Evolutionary conservation across 2,888 invertebrate genomes (phyloP), one percentile per base, ranked within the genome.

Genomic region (Drosophila antonietae): DNA sequence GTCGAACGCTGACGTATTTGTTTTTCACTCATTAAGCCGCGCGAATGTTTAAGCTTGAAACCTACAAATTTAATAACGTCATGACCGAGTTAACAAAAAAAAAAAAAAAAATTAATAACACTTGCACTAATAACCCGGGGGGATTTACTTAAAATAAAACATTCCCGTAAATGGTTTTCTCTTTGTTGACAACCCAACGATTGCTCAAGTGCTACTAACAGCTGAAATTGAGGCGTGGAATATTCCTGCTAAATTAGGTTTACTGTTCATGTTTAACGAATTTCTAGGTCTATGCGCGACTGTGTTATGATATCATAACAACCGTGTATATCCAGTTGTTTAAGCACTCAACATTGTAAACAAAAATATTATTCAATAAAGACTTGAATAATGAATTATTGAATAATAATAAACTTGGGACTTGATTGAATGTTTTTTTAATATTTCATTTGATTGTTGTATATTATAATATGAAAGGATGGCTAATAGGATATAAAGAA

Each of bases 1-100:
- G 69, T 62, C 64, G 52, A 15, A 55, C 62, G 58, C 9, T 23
- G 53, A 31, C 58, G 41, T 64, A 72, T 60, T 76, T 73, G 73
- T 71, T 69, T 67, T 73, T 72, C 73, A 77, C 79, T 83, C 81
- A 83, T 83, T 83, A 83, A 73, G 79, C 62, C 67, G 62, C 73
- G 68, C 67, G 74, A 51, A 66, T 68, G 58, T 46, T 47, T 57
- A 60, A 62, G 62, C 78, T 66, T 68, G 10, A 8, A 12, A 14
- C 4, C 31, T 23, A 49, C n/a, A 43, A 65, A 53, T 53, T 65
- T 52, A 52, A 33, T 47, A 37, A 31, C 47, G 53, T 15, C 28
- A 31, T 31, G 39, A 20, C 62, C 44, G 39, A 60, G 60, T 68
- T 69, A 61, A 20, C n/a, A 23, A 49, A 20, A 49, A 28, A 20